Percentiles rank a stretch among this genome's conserved stretches.
Evolutionary conservation across 1,140 invertebrate species (phyloP).

Genomic region (Bradynema listronoti): DNA sequence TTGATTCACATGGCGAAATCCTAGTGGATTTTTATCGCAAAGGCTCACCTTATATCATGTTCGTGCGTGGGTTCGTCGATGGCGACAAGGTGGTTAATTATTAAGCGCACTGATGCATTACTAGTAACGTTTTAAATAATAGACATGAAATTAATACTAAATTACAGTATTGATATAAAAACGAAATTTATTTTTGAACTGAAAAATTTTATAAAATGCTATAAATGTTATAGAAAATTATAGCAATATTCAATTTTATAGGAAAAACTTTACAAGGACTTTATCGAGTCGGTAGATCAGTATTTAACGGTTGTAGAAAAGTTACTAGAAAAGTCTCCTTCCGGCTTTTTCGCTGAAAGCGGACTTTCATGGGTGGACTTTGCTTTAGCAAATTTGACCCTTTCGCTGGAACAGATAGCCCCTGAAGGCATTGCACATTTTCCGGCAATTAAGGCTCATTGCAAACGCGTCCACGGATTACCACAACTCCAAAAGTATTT

Average conservation of each 20-base stretch:
- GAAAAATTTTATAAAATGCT: too few relatives aligned
- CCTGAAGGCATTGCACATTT: too few relatives aligned
- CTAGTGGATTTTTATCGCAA: constrained; percentile 9
- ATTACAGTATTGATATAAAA: not conserved
- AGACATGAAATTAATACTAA: not conserved
- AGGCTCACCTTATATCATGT: constrained; percentile 5
- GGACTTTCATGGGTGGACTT: constrained; percentile 13
- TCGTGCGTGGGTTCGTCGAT: not conserved
- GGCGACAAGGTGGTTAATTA: constrained; percentile 1
- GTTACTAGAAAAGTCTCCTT: constrained; percentile 2
- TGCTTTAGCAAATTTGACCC: too few relatives aligned
- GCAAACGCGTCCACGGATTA: too few relatives aligned
- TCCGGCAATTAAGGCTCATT: too few relatives aligned
- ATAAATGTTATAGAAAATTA: too few relatives aligned
- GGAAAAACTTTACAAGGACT: constrained; percentile 12
- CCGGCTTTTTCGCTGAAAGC: constrained; percentile 2
- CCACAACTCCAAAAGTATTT: too few relatives aligned
- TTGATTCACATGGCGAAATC: constrained; percentile 18
- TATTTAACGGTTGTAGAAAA: constrained; percentile 1
- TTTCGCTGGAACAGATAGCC: too few relatives aligned
- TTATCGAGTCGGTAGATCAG: constrained; percentile 4
- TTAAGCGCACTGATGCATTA: too few relatives aligned
- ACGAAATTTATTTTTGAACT: not conserved
- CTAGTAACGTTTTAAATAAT: not conserved
- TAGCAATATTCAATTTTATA: constrained; percentile 6